Base-by-base conservation (phyloP, 1,140 invertebrate species). In the Eueides isabella region DNA sequence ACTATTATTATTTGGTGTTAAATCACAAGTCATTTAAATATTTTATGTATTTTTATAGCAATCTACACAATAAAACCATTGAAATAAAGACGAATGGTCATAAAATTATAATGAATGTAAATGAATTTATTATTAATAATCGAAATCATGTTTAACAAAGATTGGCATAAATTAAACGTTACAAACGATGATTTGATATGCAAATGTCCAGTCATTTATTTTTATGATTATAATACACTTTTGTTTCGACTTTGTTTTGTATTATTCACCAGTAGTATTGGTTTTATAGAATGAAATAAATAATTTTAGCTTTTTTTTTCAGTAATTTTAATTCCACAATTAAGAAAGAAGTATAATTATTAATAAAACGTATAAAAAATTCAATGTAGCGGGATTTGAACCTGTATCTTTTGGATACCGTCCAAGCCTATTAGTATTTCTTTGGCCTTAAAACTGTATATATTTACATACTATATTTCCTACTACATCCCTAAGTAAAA, bases 151-250 rank as follows among this genome's bases (percentile, higher is more conserved):
- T 67, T 55, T 66, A 66, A 26, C 29, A 66, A 35, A 38, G 64
- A 66, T 66, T 67, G 16, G 41, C 41, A 67, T 67, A 66, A 38
- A 66, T 67, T 48, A 41, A 19, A 19, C 28, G 12, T 26, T 30
- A 67, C 28, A 33, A 69, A 23, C 5, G 9, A 63, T 38, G 4
- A 35, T 28, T 12, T 38, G 29, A 48, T 66, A 66, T 67, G 63
- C 19, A 71, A 71, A 71, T 71, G 7, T 23, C 41, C 7, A 23
- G 9, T 23, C 23, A 23, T 55, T 23, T 55, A 55, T 23, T 55
- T 55, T 55, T 44, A 44, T 44, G 6, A 44, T 44, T 6, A 12
- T 55, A 4, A 55, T 23, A 55, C 5, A 23, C 19, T 55, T 55
- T 55, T 55, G 48, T 55, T 23, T 55, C 26, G 48, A 16, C n/a